These are phyloP conservation scores for Phyllotreta cruciferae DNA, from an alignment of 2,888 invertebrate genomes.

Conservation along the genomic window DNA sequence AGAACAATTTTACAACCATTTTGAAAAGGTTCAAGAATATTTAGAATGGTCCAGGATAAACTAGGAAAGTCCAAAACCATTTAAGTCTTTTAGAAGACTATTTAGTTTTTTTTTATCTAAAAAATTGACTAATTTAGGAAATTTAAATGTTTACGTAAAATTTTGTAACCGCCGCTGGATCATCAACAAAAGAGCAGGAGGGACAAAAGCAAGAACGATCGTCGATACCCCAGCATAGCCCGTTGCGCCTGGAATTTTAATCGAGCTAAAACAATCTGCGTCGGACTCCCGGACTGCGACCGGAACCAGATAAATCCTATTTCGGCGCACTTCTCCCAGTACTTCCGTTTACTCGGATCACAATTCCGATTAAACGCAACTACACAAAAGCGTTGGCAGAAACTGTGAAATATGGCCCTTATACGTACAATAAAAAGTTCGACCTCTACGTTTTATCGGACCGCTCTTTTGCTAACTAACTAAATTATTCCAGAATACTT, in stretches of 20 bases:
- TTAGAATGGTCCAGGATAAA: no score
- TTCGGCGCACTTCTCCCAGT: slow-evolving; percentile 56
- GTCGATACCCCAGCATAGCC: slow-evolving; percentile 45
- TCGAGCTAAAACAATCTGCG: slow-evolving; percentile 61
- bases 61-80: no score
- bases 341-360: slow-evolving; percentile 49
- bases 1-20: no score
- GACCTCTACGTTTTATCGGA: slow-evolving; percentile 32
- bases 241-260: slow-evolving; percentile 59
- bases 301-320: slow-evolving; percentile 59
- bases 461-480: slow-evolving; percentile 33
- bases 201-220: slow-evolving; percentile 49
- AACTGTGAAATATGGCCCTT: slow-evolving; percentile 42
- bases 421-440: slow-evolving; percentile 37
- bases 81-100: no score
- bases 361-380: slow-evolving; percentile 49
- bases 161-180: slow-evolving; percentile 26
- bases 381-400: slow-evolving; percentile 49
- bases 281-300: slow-evolving; percentile 47
- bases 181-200: slow-evolving; percentile 44
- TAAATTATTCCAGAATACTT: slow-evolving; percentile 29
- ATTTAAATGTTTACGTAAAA: background rate
- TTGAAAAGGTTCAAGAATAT: no score
- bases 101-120: no score
- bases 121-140: no score